Evolutionary conservation across 1,140 invertebrate genomes (phyloP).

Genomic region (Neodiprion virginianus): DNA sequence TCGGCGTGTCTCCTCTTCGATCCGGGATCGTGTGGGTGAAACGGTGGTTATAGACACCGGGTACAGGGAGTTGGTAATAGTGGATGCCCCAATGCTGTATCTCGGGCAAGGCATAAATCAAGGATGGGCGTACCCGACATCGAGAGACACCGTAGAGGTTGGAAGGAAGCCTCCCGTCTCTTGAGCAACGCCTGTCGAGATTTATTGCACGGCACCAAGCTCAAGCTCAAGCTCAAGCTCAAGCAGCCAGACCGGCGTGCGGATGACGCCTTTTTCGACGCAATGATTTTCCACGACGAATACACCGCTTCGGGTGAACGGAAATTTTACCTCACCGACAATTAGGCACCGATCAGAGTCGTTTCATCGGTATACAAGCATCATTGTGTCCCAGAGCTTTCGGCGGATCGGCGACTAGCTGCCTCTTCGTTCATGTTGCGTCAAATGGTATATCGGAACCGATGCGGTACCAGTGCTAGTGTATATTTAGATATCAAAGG

Average conservation of each 20-base stretch:
- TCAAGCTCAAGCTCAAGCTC: conserved; percentile 24
- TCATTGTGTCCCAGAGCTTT: no score
- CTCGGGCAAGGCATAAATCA: conserved; percentile 47
- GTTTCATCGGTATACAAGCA: no score
- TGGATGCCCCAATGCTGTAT: conserved; percentile 41
- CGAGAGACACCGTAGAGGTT: conserved; percentile 55
- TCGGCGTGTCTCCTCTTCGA: conserved; percentile 24
- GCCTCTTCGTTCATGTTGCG: no score
- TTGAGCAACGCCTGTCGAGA: conserved; percentile 48
- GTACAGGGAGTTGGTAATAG: conserved; percentile 25
- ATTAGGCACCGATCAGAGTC: no score
- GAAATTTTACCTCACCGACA: no score
- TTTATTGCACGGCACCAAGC: conserved; percentile 44
- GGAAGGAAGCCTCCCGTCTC: conserved; percentile 46
- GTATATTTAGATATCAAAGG: conserved; percentile 39
- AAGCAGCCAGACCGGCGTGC: background rate
- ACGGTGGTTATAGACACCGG: conserved; percentile 8
- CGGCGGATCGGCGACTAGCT: no score
- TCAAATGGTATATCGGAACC: no score
- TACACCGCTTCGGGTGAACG: no score
- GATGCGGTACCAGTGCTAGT: no score
- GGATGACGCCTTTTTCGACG: no score
- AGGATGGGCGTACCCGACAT: conserved; percentile 54
- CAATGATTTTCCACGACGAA: no score
- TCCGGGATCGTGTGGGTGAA: background rate